phyloP scores from a whole-genome alignment of 2,113 vertebrate genomes.

The Scomber japonicus region DNA sequence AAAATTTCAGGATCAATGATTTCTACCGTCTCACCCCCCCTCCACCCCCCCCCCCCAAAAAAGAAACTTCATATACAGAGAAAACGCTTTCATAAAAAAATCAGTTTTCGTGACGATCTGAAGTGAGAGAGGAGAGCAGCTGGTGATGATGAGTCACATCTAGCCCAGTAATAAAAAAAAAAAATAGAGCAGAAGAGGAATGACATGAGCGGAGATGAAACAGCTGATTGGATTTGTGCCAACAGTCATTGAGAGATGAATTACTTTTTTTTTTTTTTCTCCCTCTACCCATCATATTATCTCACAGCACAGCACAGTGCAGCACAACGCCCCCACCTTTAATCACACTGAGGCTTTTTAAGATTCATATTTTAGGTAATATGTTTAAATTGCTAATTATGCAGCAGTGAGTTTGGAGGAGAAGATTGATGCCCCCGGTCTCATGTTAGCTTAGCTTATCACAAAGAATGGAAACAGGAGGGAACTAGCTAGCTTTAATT shows the following conservation, averaged over 20 bases:
- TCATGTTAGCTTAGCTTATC: no score
- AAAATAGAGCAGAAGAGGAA: background rate
- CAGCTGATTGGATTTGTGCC: conserved; percentile 28
- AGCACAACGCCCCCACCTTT: background rate
- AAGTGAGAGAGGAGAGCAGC: conserved; percentile 8
- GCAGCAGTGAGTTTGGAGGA: background rate
- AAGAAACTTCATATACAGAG: background rate
- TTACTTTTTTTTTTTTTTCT: background rate
- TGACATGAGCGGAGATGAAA: background rate
- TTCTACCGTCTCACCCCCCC: background rate
- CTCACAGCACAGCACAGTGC: background rate
- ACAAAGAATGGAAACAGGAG: no score
- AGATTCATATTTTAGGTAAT: background rate
- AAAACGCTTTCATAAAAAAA: background rate
- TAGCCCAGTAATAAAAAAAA: background rate
- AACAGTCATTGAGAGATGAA: background rate
- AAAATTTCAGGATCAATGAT: background rate
- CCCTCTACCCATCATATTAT: no score
- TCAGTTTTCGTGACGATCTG: background rate
- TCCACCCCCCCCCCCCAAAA: background rate
- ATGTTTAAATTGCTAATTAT: background rate
- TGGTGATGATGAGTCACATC: conserved; percentile 17
- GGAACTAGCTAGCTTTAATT: no score
- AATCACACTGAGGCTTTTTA: background rate
- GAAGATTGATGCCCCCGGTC: background rate